Percentiles rank a stretch among this genome's conserved stretches.
phyloP scores from a whole-genome alignment of 35 echinoderm and acorn worm species.

The Apostichopus parvimensis region DNA sequence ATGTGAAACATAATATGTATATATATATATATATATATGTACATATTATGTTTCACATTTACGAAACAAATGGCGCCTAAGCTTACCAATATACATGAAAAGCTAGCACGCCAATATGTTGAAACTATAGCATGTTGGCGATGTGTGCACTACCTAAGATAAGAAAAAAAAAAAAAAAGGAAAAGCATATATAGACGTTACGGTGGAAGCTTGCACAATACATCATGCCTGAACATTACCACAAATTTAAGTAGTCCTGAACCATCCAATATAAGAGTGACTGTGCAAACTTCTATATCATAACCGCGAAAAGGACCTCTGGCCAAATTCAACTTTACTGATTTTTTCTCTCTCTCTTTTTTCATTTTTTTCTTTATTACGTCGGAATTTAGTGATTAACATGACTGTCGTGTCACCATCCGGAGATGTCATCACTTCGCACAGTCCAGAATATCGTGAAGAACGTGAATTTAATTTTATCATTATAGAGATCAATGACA shows the following conservation, averaged over 20 bases:
- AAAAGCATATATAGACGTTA: background rate
- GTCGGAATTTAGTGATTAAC: background rate
- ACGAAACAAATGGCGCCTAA: no score
- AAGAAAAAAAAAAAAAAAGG: background rate
- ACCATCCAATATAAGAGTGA: no score
- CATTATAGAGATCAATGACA: slow-evolving; percentile 47
- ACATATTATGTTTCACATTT: no score
- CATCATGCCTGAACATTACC: no score
- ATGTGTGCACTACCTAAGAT: background rate
- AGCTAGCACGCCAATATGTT: background rate
- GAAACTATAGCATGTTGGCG: background rate
- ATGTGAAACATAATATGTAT: background rate
- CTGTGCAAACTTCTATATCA: no score
- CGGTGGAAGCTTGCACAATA: no score
- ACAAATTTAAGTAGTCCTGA: no score
- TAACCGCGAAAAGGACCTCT: no score
- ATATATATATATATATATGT: background rate
- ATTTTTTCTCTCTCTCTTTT: no score
- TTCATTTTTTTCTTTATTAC: no score
- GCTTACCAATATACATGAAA: background rate
- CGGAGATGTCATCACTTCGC: background rate
- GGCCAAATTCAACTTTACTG: no score
- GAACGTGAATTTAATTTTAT: slow-evolving; percentile 7
- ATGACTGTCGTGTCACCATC: slow-evolving; percentile 16
- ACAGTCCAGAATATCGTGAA: slow-evolving; percentile 20